Evolutionary conservation across 2,113 vertebrate genomes (phyloP).

Genomic region (Australoheros scitulus): DNA sequence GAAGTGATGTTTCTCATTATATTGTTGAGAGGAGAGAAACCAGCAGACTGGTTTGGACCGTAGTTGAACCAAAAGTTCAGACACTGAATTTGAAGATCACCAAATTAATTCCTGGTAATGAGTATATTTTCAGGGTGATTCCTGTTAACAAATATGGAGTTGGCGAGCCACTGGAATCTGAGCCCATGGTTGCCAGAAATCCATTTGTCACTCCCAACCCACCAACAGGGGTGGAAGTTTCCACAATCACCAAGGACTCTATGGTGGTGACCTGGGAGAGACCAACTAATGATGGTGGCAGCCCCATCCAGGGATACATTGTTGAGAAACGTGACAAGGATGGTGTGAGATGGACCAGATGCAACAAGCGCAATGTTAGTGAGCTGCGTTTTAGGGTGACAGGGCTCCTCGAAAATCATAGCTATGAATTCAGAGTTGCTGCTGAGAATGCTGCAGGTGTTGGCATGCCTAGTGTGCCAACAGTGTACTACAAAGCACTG

Average conservation of each 20-base stretch:
- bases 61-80: constrained; percentile 91
- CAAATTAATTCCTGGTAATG: constrained; percentile 96
- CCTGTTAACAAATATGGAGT: constrained; percentile 97
- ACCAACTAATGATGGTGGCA: constrained; percentile 92
- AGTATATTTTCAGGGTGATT: constrained; percentile 97
- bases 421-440: constrained; percentile 95
- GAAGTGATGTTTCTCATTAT: constrained; percentile 93
- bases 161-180: constrained; percentile 95
- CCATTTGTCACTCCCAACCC: constrained; percentile 90
- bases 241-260: constrained; percentile 94
- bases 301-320: constrained; percentile 91
- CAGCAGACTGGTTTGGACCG: constrained; percentile 95
- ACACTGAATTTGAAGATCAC: constrained; percentile 92
- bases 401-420: constrained; percentile 91
- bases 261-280: constrained; percentile 98
- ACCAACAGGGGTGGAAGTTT: constrained; percentile 90
- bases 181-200: constrained; percentile 89
- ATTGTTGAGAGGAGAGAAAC: constrained; percentile 96
- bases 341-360: constrained; percentile 95
- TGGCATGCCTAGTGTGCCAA: constrained; percentile 89
- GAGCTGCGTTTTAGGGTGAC: constrained; percentile 95
- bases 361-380: constrained; percentile 91
- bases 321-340: constrained; percentile 98
- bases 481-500: constrained; percentile 89
- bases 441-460: constrained; percentile 96